These are phyloP conservation scores for Montipora capitata DNA, from an alignment of 92 coral and sea anemone genomes.

Conservation along the genomic window DNA sequence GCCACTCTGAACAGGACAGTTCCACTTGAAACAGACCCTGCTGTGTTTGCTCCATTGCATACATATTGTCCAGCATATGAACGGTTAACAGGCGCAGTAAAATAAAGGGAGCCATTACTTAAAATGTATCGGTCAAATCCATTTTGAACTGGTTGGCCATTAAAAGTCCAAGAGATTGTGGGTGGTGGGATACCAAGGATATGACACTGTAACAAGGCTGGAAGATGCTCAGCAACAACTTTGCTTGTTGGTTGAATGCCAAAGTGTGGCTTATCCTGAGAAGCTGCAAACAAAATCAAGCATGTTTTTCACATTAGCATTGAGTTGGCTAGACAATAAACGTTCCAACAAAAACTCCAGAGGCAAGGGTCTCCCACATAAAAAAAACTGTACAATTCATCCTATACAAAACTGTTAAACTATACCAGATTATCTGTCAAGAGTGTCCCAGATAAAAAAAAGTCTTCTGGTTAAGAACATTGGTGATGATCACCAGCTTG, in stretches of 20 bases:
- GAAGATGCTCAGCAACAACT: slow-evolving; percentile 71
- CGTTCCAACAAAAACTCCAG: too few species aligned
- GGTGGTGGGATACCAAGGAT: slow-evolving; percentile 94
- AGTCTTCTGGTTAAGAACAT: too few species aligned
- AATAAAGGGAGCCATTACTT: slow-evolving; percentile 89
- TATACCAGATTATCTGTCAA: too few species aligned
- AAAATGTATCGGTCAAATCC: slow-evolving; percentile 75
- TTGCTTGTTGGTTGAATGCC: slow-evolving; percentile 86
- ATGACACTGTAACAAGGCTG: slow-evolving; percentile 83
- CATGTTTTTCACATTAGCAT: too few species aligned
- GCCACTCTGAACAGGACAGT: slow-evolving; percentile 87
- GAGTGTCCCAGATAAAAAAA: too few species aligned
- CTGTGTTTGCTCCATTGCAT: slow-evolving; percentile 84
- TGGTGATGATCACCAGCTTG: too few species aligned
- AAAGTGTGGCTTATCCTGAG: slow-evolving; percentile 86
- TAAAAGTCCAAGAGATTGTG: slow-evolving; percentile 81
- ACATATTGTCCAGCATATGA: slow-evolving; percentile 88
- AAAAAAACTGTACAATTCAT: too few species aligned
- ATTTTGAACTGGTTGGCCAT: slow-evolving; percentile 66
- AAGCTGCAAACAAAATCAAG: slow-evolving; percentile 62
- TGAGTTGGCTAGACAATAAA: too few species aligned
- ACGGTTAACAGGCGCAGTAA: slow-evolving; percentile 70
- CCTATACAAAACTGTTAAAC: too few species aligned
- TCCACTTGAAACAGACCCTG: slow-evolving; percentile 83
- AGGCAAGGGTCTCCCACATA: too few species aligned